A percentile compares a stretch with the other conserved stretches of the same genome.
phyloP scores from a whole-genome alignment of 2,888 invertebrate genomes.

The Nasonovia ribisnigri region DNA sequence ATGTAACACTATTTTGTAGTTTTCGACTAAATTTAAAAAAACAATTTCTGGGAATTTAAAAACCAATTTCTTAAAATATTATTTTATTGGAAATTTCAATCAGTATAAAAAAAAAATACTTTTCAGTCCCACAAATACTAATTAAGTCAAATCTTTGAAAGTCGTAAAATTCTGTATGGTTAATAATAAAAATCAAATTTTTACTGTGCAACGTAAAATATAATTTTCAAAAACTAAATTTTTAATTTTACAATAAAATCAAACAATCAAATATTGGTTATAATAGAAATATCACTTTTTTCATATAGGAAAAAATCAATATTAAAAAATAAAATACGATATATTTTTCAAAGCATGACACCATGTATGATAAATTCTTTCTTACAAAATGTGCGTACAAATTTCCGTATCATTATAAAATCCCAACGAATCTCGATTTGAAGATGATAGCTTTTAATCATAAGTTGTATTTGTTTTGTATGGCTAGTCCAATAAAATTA shows the following conservation, averaged over 20 bases:
- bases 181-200: neutral
- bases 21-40: neutral
- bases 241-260: neutral
- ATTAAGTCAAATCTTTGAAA: neutral
- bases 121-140: neutral
- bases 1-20: neutral
- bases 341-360: neutral
- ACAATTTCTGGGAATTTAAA: neutral
- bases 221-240: neutral
- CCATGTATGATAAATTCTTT: neutral
- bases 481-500: too few relatives aligned
- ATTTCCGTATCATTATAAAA: neutral
- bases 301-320: too few relatives aligned
- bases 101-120: neutral
- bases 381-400: too few relatives aligned
- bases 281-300: too few relatives aligned
- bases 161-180: neutral
- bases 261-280: neutral
- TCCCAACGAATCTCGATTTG: neutral
- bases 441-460: too few relatives aligned
- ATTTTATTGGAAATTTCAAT: neutral
- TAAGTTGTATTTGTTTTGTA: too few relatives aligned
- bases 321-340: too few relatives aligned
- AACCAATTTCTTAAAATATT: neutral
- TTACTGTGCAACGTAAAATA: neutral